Conservation (phyloP, 1,140 invertebrate genomes). For the Trigoniulus corallinus region DNA sequence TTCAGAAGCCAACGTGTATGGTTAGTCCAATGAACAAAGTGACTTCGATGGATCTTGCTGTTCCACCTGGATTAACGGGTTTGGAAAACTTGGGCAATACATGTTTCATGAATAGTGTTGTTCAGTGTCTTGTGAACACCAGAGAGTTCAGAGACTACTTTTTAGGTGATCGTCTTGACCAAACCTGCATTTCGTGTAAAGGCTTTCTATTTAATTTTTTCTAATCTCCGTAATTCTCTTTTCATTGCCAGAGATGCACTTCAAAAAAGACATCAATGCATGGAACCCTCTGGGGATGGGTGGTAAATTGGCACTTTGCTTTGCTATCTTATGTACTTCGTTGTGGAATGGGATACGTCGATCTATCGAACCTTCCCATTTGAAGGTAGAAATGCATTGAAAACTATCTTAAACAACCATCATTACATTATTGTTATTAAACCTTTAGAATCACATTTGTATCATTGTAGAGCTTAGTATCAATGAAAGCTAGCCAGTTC, state of each 20-base stretch:
- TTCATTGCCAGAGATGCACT: conserved; percentile 9
- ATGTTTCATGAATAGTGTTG: conserved; percentile 27
- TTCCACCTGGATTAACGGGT: conserved; percentile 23
- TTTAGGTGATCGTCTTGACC: conserved; percentile 20
- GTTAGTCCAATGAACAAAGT: conserved; percentile 22
- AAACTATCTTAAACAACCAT: not conserved
- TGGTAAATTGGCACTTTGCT: conserved; percentile 28
- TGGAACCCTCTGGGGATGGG: conserved; percentile 26
- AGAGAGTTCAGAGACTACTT: conserved; percentile 26
- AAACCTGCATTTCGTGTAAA: not conserved
- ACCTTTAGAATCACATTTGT: not conserved
- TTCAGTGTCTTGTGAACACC: conserved; percentile 30
- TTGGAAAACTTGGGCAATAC: conserved; percentile 34
- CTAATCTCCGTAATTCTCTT: not conserved
- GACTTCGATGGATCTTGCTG: conserved; percentile 9
- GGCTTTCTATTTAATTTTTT: not conserved
- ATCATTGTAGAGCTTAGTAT: conserved; percentile 24
- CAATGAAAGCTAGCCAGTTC: conserved; percentile 33
- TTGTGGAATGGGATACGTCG: conserved; percentile 26
- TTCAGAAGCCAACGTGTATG: conserved; percentile 27
- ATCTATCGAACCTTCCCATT: conserved; percentile 26
- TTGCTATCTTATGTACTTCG: conserved; percentile 25
- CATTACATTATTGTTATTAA: not conserved
- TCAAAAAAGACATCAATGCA: conserved; percentile 22
- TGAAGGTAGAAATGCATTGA: conserved; percentile 22